Evolutionary conservation across 1,140 invertebrate species (phyloP), one percentile per base, ranked within the genome.

Genomic region (Dolichoris vasculosae): DNA sequence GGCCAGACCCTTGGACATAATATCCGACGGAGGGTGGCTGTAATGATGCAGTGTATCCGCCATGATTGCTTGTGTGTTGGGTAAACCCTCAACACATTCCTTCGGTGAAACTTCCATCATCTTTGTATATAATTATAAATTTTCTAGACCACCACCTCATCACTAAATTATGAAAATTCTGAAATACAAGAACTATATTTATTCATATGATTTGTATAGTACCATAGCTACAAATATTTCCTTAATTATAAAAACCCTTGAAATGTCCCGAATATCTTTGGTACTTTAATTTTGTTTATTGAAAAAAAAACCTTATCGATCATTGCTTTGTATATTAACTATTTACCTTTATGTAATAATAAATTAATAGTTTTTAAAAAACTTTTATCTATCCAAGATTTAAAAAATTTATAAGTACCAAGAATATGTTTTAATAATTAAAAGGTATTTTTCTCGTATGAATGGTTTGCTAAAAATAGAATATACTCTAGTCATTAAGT

Each of bases 81-180:
- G 88, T 87, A 90, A 87, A 79, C 88, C 89, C 89, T 93, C 91
- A 93, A 90, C 91, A 92, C 90, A 89, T 90, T 92, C 89, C 87
- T 90, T 91, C 84, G 89, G 88, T 87, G 90, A 88, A 88, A 91
- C 88, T 91, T 93, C 91, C 90, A 90, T 90, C 92, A 91, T 93
- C 88, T 85, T 91, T 91, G 86, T 88, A 89, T 88, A 89, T 89
- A 87, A 87, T 89, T 86, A 85, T 83, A 89, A 89, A 88, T 84
- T 88, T 87, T 87, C 82, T 89, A 89, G 89, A 87, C 89, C 88
- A 87, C 89, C 89, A 89, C 88, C 84, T 89, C 90, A 90, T 92
- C 88, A 90, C 88, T 89, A 84, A 87, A 85, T 88, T 87, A 81
- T 81, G 35, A 81, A 81, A 81, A 35, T 76, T 76, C 84, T 85